Percentiles rank a stretch among this genome's conserved stretches.
phyloP scores from a whole-genome alignment of 2,113 vertebrate species.

The Dromiciops gliroides region DNA sequence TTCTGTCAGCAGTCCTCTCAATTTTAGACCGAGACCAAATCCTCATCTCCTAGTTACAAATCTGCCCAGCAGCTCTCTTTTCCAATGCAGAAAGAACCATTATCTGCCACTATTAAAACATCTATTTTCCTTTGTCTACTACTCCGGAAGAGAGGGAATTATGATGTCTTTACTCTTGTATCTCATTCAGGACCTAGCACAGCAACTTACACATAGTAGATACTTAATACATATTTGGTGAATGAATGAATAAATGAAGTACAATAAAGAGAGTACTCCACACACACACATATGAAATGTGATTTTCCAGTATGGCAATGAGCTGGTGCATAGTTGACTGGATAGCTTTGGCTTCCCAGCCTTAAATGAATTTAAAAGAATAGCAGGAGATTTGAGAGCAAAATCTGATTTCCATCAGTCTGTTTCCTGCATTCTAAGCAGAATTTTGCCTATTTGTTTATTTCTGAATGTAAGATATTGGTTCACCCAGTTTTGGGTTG shows the following conservation, averaged over 20 bases:
- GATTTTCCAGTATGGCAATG: not conserved
- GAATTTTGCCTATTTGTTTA: slow-evolving; percentile 60
- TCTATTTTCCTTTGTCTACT: not conserved
- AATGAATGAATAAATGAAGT: not conserved
- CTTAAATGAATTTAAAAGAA: slow-evolving; percentile 36
- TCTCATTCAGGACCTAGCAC: not conserved
- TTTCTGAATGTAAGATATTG: slow-evolving; percentile 61
- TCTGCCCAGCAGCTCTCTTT: slow-evolving; percentile 46
- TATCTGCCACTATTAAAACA: not conserved
- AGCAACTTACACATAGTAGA: not conserved
- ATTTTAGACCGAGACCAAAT: not conserved
- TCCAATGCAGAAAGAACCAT: slow-evolving; percentile 46
- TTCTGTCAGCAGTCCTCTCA: not conserved
- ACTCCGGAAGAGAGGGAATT: not conserved
- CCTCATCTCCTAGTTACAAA: not conserved
- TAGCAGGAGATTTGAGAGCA: slow-evolving; percentile 62
- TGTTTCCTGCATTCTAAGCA: slow-evolving; percentile 53
- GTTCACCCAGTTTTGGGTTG: slow-evolving; percentile 42
- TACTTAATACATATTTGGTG: not conserved
- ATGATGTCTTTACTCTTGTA: not conserved
- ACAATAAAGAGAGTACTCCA: not conserved
- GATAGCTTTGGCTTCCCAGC: slow-evolving; percentile 56
- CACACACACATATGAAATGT: slow-evolving; percentile 58
- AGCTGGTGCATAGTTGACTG: slow-evolving; percentile 2
- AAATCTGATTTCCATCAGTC: slow-evolving; percentile 67